Evolutionary conservation across 2,888 invertebrate species (phyloP).

Genomic region (Cephus spinipes): DNA sequence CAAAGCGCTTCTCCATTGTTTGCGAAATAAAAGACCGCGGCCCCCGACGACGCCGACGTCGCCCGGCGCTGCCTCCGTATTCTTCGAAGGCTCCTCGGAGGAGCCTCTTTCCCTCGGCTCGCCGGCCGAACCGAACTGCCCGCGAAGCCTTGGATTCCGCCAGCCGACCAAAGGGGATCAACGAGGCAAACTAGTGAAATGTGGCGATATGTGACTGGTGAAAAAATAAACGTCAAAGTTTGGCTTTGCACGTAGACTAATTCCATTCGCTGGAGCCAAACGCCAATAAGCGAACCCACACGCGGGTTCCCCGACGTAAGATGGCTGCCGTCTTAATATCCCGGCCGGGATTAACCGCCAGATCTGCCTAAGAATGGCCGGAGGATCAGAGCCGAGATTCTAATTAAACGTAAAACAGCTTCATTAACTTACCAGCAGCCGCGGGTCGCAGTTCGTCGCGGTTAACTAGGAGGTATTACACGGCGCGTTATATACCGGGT

Average conservation of each 20-base stretch:
- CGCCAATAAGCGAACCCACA: too few species aligned
- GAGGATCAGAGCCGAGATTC: slow-evolving; percentile 59
- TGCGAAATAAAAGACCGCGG: slow-evolving; percentile 63
- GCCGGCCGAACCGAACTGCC: too few species aligned
- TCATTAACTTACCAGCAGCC: slow-evolving; percentile 59
- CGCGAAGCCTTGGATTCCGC: too few species aligned
- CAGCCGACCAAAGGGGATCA: too few species aligned
- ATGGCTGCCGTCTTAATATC: slow-evolving; percentile 43
- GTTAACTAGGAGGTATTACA: slow-evolving; percentile 24
- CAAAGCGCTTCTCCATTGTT: slow-evolving; percentile 63
- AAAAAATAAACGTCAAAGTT: too few species aligned
- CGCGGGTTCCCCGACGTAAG: too few species aligned
- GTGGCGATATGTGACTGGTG: too few species aligned
- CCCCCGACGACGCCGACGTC: slow-evolving; percentile 31
- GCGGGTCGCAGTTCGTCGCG: slow-evolving; percentile 35
- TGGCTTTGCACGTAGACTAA: too few species aligned
- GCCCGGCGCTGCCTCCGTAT: slow-evolving; percentile 26
- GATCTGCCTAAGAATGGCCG: slow-evolving; percentile 46
- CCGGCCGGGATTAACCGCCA: slow-evolving; percentile 34
- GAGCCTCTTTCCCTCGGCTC: too few species aligned
- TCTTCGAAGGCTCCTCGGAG: slow-evolving; percentile 1
- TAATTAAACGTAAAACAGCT: slow-evolving; percentile 65
- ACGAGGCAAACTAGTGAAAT: too few species aligned
- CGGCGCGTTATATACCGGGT: too few species aligned
- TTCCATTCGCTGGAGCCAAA: too few species aligned